phyloP scores from a whole-genome alignment of 2,113 vertebrate genomes.

The Petrocephalus microphthalmus region DNA sequence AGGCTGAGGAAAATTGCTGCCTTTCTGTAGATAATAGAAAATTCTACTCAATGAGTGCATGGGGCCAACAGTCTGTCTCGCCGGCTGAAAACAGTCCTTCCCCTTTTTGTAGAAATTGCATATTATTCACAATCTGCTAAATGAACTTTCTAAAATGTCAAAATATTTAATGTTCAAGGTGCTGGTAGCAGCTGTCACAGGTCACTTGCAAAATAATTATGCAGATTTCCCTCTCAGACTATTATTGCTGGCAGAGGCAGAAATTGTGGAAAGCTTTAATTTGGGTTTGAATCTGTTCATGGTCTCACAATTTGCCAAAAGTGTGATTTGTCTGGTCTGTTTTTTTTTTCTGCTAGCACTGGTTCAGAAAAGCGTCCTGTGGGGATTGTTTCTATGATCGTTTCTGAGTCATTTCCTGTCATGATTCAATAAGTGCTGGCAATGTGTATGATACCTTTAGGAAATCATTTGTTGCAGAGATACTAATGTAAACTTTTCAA shows the following conservation, averaged over 20 bases:
- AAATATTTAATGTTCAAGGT: conserved; percentile 48
- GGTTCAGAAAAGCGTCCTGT: conserved; percentile 43
- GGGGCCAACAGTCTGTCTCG: conserved; percentile 28
- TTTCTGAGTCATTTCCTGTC: not conserved
- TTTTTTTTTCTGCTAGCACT: conserved; percentile 29
- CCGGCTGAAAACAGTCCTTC: conserved; percentile 15
- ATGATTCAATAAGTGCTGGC: not conserved
- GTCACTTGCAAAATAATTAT: conserved; percentile 58
- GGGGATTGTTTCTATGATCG: not conserved
- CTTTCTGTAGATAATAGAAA: conserved; percentile 37
- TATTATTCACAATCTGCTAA: conserved; percentile 32
- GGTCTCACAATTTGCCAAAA: conserved; percentile 5
- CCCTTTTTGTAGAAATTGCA: conserved; percentile 24
- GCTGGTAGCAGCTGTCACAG: conserved; percentile 51
- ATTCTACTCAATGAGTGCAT: conserved; percentile 39
- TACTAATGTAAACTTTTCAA: not conserved
- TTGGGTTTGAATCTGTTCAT: conserved; percentile 20
- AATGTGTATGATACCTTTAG: not conserved
- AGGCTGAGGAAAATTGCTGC: conserved; percentile 46
- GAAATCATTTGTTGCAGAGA: not conserved
- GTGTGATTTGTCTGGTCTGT: conserved; percentile 21
- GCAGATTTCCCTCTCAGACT: conserved; percentile 52
- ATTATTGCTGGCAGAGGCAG: conserved; percentile 56
- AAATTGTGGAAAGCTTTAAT: conserved; percentile 49
- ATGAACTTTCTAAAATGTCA: conserved; percentile 38